Evolutionary conservation across 2,797 vertebrate genomes (phyloP), one percentile per base, ranked within the genome.

Genomic region (Potorous gilbertii): DNA sequence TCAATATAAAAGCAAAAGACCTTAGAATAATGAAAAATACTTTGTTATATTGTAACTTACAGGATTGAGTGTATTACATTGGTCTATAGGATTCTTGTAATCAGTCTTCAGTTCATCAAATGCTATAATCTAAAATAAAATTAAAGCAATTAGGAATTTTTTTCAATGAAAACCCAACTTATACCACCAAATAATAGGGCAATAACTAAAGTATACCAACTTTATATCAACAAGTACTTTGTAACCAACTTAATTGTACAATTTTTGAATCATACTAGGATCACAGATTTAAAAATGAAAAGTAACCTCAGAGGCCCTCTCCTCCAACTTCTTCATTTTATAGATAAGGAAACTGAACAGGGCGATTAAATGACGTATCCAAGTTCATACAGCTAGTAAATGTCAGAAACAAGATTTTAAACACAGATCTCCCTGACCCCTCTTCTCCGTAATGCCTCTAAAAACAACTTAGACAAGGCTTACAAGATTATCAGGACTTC

Each of bases 21-120:
- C 94, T 95, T 95, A 66, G 56, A 92, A 94, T 95, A 96, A 93
- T 94, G 91, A 95, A 93, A 96, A 94, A 93, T 14, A 0, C 16
- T 56, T 90, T 55, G 54, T n/a, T 29, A 12, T 24, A 94, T 91
- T 95, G 54, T 92, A 94, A 99, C 99, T 99, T 99, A 99, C 99
- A 98, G 99, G 99, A 98, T 99, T 99, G 98, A 99, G 99, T 62
- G 99, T 99, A 98, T 99, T 99, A 99, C 99, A 99, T 94, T 99
- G 99, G 99, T 99, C 99, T 99, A 99, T 99, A 96, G 99, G 99
- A 98, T 99, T 99, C 99, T 99, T 99, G 99, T 99, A 99, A 98
- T 99, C 99, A 0, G 99, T 99, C 99, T 99, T 99, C 99, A 99
- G 98, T 97, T 99, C 99, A 98, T 99, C 99, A 94, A 99, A 99